Evolutionary conservation across 1,140 invertebrate species (phyloP).

Genomic region (Atopsyche davidsoni): DNA sequence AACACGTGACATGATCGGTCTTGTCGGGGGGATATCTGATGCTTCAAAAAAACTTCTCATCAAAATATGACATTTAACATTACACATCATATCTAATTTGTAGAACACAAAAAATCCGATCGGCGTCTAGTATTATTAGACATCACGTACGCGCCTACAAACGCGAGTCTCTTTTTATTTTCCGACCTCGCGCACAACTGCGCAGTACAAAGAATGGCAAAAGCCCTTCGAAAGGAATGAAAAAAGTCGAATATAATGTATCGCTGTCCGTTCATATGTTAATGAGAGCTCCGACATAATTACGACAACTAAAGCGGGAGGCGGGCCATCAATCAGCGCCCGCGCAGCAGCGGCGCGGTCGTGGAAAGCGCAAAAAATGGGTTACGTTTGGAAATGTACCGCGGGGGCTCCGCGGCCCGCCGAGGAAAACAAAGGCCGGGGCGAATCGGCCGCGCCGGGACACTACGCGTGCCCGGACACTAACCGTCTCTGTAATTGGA

Average conservation of each 20-base stretch:
- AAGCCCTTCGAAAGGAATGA: not conserved
- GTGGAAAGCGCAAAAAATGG: slow-evolving; percentile 13
- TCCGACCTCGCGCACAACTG: not conserved
- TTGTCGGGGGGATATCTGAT: too few relatives aligned
- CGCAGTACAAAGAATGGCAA: not conserved
- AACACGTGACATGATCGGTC: too few relatives aligned
- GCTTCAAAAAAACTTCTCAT: too few relatives aligned
- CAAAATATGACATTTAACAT: too few relatives aligned
- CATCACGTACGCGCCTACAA: not conserved
- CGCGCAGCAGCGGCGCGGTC: not conserved
- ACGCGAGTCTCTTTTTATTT: not conserved
- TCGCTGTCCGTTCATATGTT: not conserved
- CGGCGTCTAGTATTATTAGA: too few relatives aligned
- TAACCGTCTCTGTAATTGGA: too few relatives aligned
- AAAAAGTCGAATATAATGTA: too few relatives aligned
- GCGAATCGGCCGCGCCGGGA: too few relatives aligned
- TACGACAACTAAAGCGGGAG: slow-evolving; percentile 5
- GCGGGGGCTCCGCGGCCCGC: not conserved
- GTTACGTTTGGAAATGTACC: slow-evolving; percentile 6
- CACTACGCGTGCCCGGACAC: too few relatives aligned
- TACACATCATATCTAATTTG: too few relatives aligned
- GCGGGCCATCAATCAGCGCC: slow-evolving; percentile 12
- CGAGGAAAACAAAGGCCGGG: too few relatives aligned
- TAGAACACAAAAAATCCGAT: too few relatives aligned
- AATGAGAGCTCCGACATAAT: slow-evolving; percentile 6